Evolutionary conservation across 2,888 invertebrate species (phyloP), one percentile per base, ranked within the genome.

Genomic region (Drosophila picticornis): DNA sequence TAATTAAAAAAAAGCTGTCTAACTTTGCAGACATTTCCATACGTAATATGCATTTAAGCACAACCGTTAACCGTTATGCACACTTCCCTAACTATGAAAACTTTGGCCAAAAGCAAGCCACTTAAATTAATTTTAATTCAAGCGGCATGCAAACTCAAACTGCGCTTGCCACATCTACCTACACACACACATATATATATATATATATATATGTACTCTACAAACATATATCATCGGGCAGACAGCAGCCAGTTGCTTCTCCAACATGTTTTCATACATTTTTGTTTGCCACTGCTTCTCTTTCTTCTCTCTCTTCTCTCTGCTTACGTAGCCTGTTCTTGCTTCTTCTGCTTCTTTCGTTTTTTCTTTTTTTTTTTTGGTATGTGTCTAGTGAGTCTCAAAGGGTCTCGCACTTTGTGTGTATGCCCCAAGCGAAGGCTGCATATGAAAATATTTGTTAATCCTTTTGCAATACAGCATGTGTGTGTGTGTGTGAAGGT

Each of bases 91-190:
- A 65, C 87, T 65, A 52, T 62, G 59, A 61, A 75, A 89, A 69
- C 67, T 83, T 84, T 84, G 83, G 76, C 79, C 84, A 76, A 78
- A 75, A 75, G 81, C 84, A 77, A 87, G 78, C 79, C 90, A 84
- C 72, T 84, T 87, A 76, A 84, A 89, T 89, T 84, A 88, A 78
- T 84, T 84, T 83, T 78, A 87, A 89, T 84, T 87, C 79, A 87
- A 72, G 81, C 87, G 72, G 51, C 63, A 57, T 67, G 70, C 58
- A 65, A 69, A 40, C 80, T 56, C 59, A 53, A 65, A 56, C 71
- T 58, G 60, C 64, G 60, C 58, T 9, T 38, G n/a, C 50, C 34
- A 19, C 13, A 29, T 36, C 16, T 25, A 32, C 22, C 16, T 22
- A 19, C 32, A 25, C 5, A 25, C 36, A 32, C 31, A 43, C 36